Evolutionary conservation across 2,113 vertebrate genomes (phyloP).

Genomic region (Heloderma charlesbogerti): DNA sequence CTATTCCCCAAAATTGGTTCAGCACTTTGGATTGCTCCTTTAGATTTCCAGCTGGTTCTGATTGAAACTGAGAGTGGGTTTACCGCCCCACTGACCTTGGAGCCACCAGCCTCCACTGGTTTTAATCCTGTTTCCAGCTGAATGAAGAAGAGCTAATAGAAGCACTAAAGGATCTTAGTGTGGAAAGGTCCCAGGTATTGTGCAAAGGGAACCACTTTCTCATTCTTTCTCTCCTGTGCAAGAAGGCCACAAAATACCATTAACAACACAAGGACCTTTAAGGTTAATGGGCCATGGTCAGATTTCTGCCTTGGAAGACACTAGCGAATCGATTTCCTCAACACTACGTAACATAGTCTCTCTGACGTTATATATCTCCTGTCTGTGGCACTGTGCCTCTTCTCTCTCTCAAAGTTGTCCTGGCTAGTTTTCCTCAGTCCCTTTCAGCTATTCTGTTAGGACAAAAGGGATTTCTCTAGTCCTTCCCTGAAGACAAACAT

Average conservation of each 20-base stretch:
- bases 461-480: neutral
- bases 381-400: neutral
- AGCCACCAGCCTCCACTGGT: too few species aligned
- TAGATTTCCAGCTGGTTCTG: too few species aligned
- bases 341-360: neutral
- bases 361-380: neutral
- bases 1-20: too few species aligned
- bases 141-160: neutral
- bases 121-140: neutral
- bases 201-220: neutral
- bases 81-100: too few species aligned
- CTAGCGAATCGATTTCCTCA: neutral
- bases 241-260: neutral
- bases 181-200: neutral
- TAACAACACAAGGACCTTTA: neutral
- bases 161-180: neutral
- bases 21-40: too few species aligned
- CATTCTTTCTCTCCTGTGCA: neutral
- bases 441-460: neutral
- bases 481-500: slow-evolving; percentile 4
- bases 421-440: neutral
- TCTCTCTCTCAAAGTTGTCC: neutral
- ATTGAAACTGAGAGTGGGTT: too few species aligned
- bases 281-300: neutral
- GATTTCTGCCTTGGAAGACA: neutral